These are phyloP conservation scores for Sycobia sp. DNA, from an alignment of 1,140 invertebrate species.

Conservation along the genomic window DNA sequence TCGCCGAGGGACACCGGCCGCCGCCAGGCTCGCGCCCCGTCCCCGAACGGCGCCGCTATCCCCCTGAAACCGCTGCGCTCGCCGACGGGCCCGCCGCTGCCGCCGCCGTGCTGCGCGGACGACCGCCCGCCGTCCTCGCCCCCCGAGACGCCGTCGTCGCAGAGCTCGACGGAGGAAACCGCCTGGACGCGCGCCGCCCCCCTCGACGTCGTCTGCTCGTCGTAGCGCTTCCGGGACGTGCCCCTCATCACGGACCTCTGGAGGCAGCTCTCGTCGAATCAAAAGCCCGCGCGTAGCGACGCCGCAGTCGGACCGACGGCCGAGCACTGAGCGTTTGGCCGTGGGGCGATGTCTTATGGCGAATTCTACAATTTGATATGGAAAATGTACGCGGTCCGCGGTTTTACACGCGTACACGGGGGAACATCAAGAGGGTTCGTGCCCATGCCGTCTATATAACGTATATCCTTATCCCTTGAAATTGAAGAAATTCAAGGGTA, in stretches of 20 bases:
- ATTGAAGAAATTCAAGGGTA: no score
- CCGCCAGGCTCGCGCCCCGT: no score
- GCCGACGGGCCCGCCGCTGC: neutral
- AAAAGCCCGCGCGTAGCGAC: conserved; percentile 12
- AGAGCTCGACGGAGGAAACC: conserved; percentile 35
- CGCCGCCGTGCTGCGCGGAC: neutral
- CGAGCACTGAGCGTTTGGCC: no score
- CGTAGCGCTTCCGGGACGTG: conserved; percentile 48
- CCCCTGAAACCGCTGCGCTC: conserved; percentile 8
- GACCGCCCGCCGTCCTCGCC: neutral
- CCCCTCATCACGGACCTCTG: conserved; percentile 54
- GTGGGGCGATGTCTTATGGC: no score
- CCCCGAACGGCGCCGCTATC: neutral
- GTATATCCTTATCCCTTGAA: no score
- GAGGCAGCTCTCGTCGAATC: conserved; percentile 49
- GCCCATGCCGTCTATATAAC: no score
- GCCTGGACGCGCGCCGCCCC: neutral
- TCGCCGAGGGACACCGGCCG: no score
- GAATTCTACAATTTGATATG: no score
- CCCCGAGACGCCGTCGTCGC: neutral
- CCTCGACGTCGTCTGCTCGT: conserved; percentile 47
- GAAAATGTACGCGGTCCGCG: no score
- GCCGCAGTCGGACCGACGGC: no score
- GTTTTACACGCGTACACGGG: no score
- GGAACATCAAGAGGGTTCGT: no score